A percentile compares a stretch with the other conserved stretches of the same genome.
These are phyloP conservation scores for Campoplex nolae DNA, from an alignment of 2,888 invertebrate species.

Conservation along the genomic window DNA sequence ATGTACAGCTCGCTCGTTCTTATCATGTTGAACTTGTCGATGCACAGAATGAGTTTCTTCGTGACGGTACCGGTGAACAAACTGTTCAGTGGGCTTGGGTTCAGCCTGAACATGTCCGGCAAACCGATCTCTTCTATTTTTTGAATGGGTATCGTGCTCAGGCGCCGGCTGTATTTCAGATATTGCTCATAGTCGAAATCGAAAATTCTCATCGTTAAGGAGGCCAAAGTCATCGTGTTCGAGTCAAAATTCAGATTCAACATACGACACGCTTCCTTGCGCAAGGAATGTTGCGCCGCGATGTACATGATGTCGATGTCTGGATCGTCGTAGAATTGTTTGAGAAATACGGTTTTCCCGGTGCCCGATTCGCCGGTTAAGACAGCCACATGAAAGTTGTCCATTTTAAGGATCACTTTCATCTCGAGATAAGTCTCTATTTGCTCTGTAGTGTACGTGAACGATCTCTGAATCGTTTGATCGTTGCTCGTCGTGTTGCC, in stretches of 20 bases:
- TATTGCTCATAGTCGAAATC: background rate
- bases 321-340: background rate
- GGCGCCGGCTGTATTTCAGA: background rate
- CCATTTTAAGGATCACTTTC: background rate
- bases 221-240: background rate
- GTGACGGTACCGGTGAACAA: background rate
- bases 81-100: background rate
- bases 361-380: background rate
- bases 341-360: background rate
- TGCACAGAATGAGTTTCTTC: background rate
- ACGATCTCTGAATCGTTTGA: background rate
- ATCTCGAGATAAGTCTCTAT: background rate
- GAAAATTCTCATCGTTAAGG: background rate
- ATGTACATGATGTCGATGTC: background rate
- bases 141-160: background rate
- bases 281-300: background rate
- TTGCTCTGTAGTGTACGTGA: background rate
- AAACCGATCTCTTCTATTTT: background rate
- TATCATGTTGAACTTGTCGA: background rate
- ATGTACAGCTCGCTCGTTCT: background rate
- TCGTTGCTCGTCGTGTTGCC: background rate
- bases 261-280: background rate
- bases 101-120: background rate
- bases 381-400: background rate
- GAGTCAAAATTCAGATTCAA: background rate